Base-by-base conservation (phyloP, 2,888 invertebrate species). In the Drosophila merina region DNA sequence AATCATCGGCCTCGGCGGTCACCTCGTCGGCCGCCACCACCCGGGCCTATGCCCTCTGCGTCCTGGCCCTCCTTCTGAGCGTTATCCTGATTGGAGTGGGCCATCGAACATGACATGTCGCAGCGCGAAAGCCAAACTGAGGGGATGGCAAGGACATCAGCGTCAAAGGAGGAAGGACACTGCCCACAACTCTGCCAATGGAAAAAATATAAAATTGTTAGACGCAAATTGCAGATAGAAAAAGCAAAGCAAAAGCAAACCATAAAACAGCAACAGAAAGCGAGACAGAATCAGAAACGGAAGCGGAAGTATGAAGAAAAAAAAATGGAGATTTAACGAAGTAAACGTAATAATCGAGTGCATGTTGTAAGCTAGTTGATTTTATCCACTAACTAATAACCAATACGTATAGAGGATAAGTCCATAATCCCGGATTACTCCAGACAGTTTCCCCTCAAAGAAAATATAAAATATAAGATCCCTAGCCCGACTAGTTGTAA, bases 1-100 rank as follows among this genome's bases (percentile, higher is more conserved):
- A 91, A 88, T 91, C 91, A 49, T 91, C 91, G 56, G 91, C 91
- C 56, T 91, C 91, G 50, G 92, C 91, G 59, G 91, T 92, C 14
- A 91, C 91, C 72, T 91, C 91, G 78, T 88, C 91, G 71, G 90
- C 91, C 62, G 84, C 91, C 47, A 85, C 86, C 59, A 88, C 88
- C 47, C 88, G 86, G 68, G 89, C 89, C 20, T 90, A 89, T 68
- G 86, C 89, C 30, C 76, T 89, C 56, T 81, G 88, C 73, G 79
- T 89, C 52, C 69, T 90, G 73, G 87, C 80, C 25, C 75, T 89
- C 76, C 69, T 90, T 10, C 75, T 88, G 59, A 84, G 90, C 64
- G 79, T 90, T 55, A 75, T 88, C 42, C 73, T 89, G 57, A 83
- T 88, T 49, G 81, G 87, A 54, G 84, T 77, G 14, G 85, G 79